Percentiles rank a stretch among this genome's conserved stretches.
phyloP scores from a whole-genome alignment of 2,113 vertebrate genomes.

The Rhinogobius similis region DNA sequence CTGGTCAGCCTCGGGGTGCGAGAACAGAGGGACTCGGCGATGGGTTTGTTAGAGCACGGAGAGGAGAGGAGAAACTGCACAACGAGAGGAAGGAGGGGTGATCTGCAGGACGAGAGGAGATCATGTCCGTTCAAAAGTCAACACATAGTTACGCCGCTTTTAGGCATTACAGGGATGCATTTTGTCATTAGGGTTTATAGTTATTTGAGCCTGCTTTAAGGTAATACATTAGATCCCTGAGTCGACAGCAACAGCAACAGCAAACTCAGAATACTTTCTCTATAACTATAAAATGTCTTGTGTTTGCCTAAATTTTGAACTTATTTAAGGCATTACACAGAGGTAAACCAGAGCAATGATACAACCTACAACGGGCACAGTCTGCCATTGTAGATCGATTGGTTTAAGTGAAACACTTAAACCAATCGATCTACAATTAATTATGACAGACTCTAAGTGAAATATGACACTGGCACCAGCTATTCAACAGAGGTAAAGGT shows the following conservation, averaged over 20 bases:
- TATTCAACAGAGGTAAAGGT: background rate
- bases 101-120: conserved; percentile 51
- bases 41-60: conserved; percentile 75
- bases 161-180: conserved; percentile 5
- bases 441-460: background rate
- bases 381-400: background rate
- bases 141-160: background rate
- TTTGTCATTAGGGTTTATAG: background rate
- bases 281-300: too few species aligned
- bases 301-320: too few species aligned
- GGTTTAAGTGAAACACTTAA: background rate
- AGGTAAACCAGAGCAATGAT: background rate
- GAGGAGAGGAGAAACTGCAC: conserved; percentile 53
- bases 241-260: too few species aligned
- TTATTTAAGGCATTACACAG: too few species aligned
- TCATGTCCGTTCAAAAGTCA: conserved; percentile 62
- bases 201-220: background rate
- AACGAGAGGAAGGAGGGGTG: conserved; percentile 31
- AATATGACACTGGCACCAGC: background rate
- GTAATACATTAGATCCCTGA: background rate
- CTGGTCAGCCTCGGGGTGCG: conserved; percentile 81
- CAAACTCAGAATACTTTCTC: background rate
- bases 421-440: conserved; percentile 4
- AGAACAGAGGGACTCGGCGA: conserved; percentile 82
- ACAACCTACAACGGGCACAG: background rate